phyloP scores from a whole-genome alignment of 2,888 invertebrate species.

The Temnothorax rugatulus region DNA sequence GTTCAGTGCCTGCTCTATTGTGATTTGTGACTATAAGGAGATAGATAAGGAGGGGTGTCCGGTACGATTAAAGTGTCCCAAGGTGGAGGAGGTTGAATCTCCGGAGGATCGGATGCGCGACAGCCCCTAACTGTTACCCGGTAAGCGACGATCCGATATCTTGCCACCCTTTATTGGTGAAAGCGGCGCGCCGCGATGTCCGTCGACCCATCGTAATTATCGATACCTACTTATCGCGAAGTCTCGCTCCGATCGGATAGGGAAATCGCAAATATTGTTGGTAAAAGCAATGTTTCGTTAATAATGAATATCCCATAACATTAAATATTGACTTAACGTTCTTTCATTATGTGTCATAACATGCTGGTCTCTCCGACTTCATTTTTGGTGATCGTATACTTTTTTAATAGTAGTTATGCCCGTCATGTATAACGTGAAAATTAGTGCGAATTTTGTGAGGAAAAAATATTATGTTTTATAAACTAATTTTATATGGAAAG shows the following conservation, averaged over 20 bases:
- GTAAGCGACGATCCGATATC: conserved; percentile 71
- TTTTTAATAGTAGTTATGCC: neutral
- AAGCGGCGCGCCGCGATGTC: conserved; percentile 35
- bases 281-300: conserved; percentile 10
- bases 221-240: conserved; percentile 35
- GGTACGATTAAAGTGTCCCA: conserved; percentile 63
- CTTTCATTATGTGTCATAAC: neutral
- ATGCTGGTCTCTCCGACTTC: neutral
- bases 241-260: neutral
- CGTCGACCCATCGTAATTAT: conserved; percentile 50
- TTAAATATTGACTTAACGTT: neutral
- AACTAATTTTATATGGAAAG: neutral
- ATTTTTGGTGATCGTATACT: neutral
- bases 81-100: conserved; percentile 71
- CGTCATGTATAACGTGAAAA: neutral
- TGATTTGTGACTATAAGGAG: conserved; percentile 71
- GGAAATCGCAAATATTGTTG: neutral
- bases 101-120: conserved; percentile 73
- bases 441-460: neutral
- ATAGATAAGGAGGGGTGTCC: conserved; percentile 36
- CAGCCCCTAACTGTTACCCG: conserved; percentile 68
- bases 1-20: conserved; percentile 71
- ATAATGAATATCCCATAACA: neutral
- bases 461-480: neutral
- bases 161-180: conserved; percentile 34